phyloP scores from a whole-genome alignment of 2,113 vertebrate species.

The Ameiurus melas region DNA sequence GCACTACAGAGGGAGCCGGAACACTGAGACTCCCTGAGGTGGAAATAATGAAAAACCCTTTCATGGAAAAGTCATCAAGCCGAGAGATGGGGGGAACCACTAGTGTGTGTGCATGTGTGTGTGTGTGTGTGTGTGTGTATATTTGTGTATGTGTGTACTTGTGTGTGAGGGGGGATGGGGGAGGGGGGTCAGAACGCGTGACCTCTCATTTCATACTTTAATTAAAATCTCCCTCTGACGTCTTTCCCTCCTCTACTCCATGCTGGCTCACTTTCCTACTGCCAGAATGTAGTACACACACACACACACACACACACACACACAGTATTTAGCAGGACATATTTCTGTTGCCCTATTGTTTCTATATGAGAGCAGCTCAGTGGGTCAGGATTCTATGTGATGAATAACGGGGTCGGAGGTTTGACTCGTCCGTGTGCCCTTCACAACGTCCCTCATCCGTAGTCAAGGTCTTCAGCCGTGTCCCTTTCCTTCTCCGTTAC shows the following conservation, averaged over 20 bases:
- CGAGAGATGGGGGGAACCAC: slow-evolving; percentile 71
- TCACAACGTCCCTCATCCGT: not conserved
- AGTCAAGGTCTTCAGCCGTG: not conserved
- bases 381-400: slow-evolving; percentile 31
- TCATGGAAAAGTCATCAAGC: slow-evolving; percentile 81
- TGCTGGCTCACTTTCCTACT: slow-evolving; percentile 56
- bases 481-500: not conserved
- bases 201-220: slow-evolving; percentile 81
- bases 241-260: slow-evolving; percentile 75
- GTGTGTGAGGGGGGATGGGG: slow-evolving; percentile 65
- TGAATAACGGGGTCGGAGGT: slow-evolving; percentile 7
- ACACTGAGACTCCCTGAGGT: slow-evolving; percentile 76
- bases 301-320: slow-evolving; percentile 38
- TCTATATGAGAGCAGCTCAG: not conserved
- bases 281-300: slow-evolving; percentile 48
- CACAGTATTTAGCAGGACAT: slow-evolving; percentile 49
- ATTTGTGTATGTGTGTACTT: slow-evolving; percentile 34
- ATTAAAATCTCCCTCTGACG: slow-evolving; percentile 82
- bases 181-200: slow-evolving; percentile 73
- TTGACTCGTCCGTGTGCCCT: slow-evolving; percentile 10
- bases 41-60: slow-evolving; percentile 82
- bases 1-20: slow-evolving; percentile 63
- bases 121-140: slow-evolving; percentile 51
- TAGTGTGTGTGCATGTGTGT: slow-evolving; percentile 50
- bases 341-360: slow-evolving; percentile 26